These are phyloP conservation scores for Abramis brama DNA, from an alignment of 2,113 vertebrate genomes.

Conservation along the genomic window DNA sequence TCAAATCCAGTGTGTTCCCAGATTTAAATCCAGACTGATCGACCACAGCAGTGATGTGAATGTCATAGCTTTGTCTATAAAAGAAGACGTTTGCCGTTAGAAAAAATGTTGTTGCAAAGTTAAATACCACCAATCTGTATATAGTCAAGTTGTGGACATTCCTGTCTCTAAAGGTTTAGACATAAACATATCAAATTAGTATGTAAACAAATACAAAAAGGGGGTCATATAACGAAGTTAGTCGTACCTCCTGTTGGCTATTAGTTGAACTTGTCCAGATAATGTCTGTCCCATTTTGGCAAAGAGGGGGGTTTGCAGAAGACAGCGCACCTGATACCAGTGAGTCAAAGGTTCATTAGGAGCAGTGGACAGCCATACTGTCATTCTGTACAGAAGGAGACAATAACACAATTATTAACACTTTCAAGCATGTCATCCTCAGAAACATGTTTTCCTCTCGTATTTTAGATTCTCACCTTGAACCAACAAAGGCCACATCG, in stretches of 20 bases:
- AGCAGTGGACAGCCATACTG: slow-evolving; percentile 81
- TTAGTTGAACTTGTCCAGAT: slow-evolving; percentile 76
- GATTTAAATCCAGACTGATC: slow-evolving; percentile 84
- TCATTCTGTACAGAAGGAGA: slow-evolving; percentile 65
- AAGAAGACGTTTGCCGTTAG: slow-evolving; percentile 35
- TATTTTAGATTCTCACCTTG: slow-evolving; percentile 64
- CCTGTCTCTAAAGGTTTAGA: not conserved
- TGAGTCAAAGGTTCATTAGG: slow-evolving; percentile 81
- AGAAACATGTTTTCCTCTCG: not conserved
- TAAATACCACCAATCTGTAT: not conserved
- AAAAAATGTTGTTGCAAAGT: not conserved
- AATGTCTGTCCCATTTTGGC: slow-evolving; percentile 80
- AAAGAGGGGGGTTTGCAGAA: slow-evolving; percentile 82
- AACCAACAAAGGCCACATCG: slow-evolving; percentile 82
- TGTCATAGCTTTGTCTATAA: slow-evolving; percentile 81
- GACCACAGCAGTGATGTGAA: slow-evolving; percentile 78
- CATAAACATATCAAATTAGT: not conserved
- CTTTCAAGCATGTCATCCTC: not conserved
- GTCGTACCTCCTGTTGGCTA: slow-evolving; percentile 75
- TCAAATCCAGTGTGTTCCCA: slow-evolving; percentile 79
- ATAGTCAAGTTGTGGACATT: too few species aligned
- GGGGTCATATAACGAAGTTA: not conserved
- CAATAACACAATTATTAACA: not conserved
- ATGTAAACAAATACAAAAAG: not conserved
- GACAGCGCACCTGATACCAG: slow-evolving; percentile 82